Percentiles rank a stretch among this genome's conserved stretches.
These are phyloP conservation scores for Strigamia crassipes DNA, from an alignment of 2,888 invertebrate species.

Conservation along the genomic window DNA sequence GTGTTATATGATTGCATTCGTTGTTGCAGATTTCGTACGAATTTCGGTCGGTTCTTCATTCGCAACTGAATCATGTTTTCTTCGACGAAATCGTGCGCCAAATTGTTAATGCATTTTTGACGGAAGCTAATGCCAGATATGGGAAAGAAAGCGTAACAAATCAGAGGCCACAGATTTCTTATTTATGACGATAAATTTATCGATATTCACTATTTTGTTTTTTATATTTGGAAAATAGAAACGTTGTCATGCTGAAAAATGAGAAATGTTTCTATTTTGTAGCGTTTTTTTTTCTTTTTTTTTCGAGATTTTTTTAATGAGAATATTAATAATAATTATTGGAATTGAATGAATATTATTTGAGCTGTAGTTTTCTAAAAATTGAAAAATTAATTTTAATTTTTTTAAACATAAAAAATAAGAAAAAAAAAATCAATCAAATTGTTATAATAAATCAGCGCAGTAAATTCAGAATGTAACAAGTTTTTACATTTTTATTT, in stretches of 20 bases:
- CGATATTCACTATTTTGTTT: background rate
- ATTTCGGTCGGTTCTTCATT: conserved; percentile 85
- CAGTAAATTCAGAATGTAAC: background rate
- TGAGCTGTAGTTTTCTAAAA: too few species aligned
- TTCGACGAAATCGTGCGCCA: conserved; percentile 94
- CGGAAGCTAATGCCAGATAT: conserved; percentile 77
- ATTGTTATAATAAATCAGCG: background rate
- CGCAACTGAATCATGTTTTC: conserved; percentile 86
- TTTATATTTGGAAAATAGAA: too few species aligned
- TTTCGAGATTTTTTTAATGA: background rate
- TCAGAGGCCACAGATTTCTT: conserved; percentile 14
- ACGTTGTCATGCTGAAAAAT: too few species aligned
- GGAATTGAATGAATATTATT: too few species aligned
- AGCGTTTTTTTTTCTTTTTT: background rate
- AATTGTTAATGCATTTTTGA: conserved; percentile 92
- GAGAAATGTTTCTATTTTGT: too few species aligned
- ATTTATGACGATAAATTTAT: background rate
- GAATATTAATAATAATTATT: background rate
- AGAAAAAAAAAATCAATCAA: background rate
- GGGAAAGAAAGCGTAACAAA: conserved; percentile 71
- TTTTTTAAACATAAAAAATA: too few species aligned
- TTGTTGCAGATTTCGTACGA: conserved; percentile 72
- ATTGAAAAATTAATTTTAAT: background rate
- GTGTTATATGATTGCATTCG: background rate
- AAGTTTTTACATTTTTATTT: too few species aligned